Percentiles rank a stretch among this genome's conserved stretches.
Evolutionary conservation across 1,140 invertebrate species (phyloP).

Genomic region (Rhopalosiphum padi): DNA sequence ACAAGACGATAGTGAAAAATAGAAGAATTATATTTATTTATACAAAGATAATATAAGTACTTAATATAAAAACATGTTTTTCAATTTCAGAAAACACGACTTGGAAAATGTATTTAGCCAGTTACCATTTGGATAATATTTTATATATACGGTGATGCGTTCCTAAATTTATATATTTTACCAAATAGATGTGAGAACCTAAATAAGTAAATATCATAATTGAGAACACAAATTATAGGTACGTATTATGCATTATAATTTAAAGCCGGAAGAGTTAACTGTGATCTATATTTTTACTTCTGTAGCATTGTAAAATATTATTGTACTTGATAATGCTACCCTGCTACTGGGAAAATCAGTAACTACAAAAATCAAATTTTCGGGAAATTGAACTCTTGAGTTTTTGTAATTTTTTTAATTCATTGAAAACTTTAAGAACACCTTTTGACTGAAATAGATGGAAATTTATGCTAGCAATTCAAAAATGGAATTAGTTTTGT

Average conservation of each 20-base stretch:
- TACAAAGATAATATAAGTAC: not conserved
- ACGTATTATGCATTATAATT: not conserved
- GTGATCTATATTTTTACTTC: not conserved
- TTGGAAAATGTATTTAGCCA: not conserved
- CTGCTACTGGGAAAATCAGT: too few species aligned
- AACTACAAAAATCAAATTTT: too few species aligned
- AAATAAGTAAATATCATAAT: not conserved
- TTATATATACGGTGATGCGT: not conserved
- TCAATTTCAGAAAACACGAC: not conserved
- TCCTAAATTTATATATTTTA: not conserved
- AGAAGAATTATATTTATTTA: not conserved
- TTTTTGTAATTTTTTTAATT: too few species aligned
- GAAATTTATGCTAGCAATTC: not conserved
- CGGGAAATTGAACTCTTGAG: too few species aligned
- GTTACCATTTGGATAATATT: not conserved
- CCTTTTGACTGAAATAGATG: not conserved
- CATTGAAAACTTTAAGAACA: not conserved
- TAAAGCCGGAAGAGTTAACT: not conserved
- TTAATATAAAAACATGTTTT: not conserved
- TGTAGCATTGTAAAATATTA: too few species aligned
- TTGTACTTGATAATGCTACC: not conserved
- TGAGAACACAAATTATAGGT: not conserved
- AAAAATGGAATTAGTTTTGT: not conserved
- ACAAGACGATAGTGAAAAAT: not conserved
- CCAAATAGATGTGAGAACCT: not conserved